A percentile compares a stretch with the other conserved stretches of the same genome.
Evolutionary conservation across 2,888 invertebrate genomes (phyloP).

Genomic region (Eretmocerus hayati): DNA sequence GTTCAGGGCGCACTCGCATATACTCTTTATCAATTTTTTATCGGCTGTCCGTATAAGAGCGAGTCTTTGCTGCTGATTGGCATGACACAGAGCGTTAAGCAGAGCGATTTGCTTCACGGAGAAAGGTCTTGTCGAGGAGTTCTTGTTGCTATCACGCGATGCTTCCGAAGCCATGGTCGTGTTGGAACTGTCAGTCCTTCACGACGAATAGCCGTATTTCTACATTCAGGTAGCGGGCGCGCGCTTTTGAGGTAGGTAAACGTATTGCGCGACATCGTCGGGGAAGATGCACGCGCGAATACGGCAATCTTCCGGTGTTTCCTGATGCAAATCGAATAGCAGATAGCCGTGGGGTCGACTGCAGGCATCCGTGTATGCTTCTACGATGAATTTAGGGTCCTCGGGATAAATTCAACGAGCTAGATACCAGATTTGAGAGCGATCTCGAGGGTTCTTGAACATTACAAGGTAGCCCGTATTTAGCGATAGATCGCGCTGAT

Average conservation of each 20-base stretch:
- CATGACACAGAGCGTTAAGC: too few relatives aligned
- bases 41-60: too few relatives aligned
- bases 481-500: neutral
- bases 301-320: neutral
- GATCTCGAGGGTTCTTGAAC: constrained; percentile 1
- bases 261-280: neutral
- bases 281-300: neutral
- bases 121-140: too few relatives aligned
- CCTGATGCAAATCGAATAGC: neutral
- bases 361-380: neutral
- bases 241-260: neutral
- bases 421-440: neutral
- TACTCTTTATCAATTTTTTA: too few relatives aligned
- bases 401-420: neutral
- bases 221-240: too few relatives aligned
- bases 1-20: too few relatives aligned
- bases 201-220: too few relatives aligned
- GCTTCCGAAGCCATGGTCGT: too few relatives aligned
- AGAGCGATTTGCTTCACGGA: too few relatives aligned
- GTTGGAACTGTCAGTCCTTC: too few relatives aligned
- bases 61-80: too few relatives aligned
- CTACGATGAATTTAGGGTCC: neutral
- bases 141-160: too few relatives aligned
- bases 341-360: neutral
- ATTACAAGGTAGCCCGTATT: neutral